Base-by-base conservation (phyloP, 2,888 invertebrate genomes). In the Tyria jacobaeae region DNA sequence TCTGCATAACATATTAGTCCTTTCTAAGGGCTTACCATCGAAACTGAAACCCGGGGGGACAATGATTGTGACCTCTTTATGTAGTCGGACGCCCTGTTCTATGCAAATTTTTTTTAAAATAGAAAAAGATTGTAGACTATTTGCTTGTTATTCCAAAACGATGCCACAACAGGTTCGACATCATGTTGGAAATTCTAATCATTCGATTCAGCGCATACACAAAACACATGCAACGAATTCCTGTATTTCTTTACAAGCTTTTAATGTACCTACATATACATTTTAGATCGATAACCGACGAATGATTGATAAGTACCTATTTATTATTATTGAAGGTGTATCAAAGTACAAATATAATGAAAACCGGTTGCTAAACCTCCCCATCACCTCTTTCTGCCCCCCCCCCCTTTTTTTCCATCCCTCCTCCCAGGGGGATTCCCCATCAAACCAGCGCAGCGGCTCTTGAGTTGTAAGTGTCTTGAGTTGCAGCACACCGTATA, bases 51-150 rank as follows among this genome's bases (percentile, higher is more conserved):
- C 44, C 44, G 21, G 21, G 21, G 44, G 44, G 44, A 44, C 7
- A 55, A 41, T 44, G 27, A 55, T 55, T 47, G 31, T 21, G 27
- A 55, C 21, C 27, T 49, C 15, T 27, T 27, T 49, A 49, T 49
- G 2, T 49, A 14, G 27, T 49, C 27, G 49, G n/a, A 44, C 44
- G 14, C 27, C 27, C 49, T 27, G 25, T 27, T 49, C 27, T 49
- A 27, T 15, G 27, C 24, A 25, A 49, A 27, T 49, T 25, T n/a
- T 27, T 49, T 44, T 44, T 44, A 44, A 44, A 44, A 44, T 21
- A 12, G 41, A 41, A 41, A 41, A 21, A 41, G 41, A 44, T 44
- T 44, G 44, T 10, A 44, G 17, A 44, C 44, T 21, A 21, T 12
- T 12, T 39, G 1, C 39, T 39, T 21, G 21, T 21, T 44, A 44